Evolutionary conservation across 2,797 vertebrate genomes (phyloP), one percentile per base, ranked within the genome.

Genomic region (Erpetoichthys calabaricus): DNA sequence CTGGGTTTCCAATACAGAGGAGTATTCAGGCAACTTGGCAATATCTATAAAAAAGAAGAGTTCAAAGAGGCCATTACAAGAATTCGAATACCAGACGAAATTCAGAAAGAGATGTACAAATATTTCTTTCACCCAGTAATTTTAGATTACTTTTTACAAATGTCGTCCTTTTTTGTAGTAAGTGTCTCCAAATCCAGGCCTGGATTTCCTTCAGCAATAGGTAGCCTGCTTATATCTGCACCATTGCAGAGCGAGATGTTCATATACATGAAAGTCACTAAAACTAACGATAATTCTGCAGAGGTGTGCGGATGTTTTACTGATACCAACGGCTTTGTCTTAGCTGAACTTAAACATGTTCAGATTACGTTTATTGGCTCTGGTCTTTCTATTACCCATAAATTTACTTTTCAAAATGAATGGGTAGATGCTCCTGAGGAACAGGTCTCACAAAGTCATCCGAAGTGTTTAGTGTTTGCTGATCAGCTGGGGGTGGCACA

Each of bases 301-400:
- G 87, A 91, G 47, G 80, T 90, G 2, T 93, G 89, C 61, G 91
- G 91, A n/a, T 80, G 88, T 66, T 90, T 95, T 65, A 64, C 77
- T 61, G 81, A 84, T 67, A 81, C 65, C 68, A 70, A 69, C 0
- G 89, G 91, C 6, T 75, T 59, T 0, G 73, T 89, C 41, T 71
- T 92, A 51, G 82, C 82, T 45, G 90, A 92, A 65, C 71, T 93
- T 42, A 88, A 76, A 56, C 70, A 66, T 0, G 83, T 89, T 44
- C 70, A 73, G 59, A 80, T 93, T 58, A 76, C 73, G 53, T 84
- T 90, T 66, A 65, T 91, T 62, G 74, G 65, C 45, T 43, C 60
- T 61, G 6, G 5, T 0, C 68, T 73, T 47, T 60, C 59, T 58
- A 71, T 65, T 63, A 67, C 69, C 8, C 71, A 81, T 9, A 80